Base-by-base conservation (phyloP, 2,888 invertebrate species). In the Polymixis flavicincta region DNA sequence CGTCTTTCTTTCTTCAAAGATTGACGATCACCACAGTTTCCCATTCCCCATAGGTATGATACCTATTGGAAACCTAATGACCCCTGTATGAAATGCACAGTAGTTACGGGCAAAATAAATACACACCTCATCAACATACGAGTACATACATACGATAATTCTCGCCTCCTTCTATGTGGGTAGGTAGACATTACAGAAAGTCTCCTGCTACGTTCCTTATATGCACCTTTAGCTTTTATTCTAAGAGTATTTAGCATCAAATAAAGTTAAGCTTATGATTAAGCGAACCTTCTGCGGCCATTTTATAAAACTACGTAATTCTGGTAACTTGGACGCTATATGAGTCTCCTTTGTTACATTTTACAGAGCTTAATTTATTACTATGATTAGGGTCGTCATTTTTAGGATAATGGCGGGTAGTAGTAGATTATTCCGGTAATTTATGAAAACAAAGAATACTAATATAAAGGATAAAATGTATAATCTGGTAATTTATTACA, bases 361-460 rank as follows among this genome's bases (percentile, higher is more conserved):
- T 83, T 66, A 73, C 67, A 57, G 67, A 28, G 48, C 32, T 75
- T 80, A 78, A 85, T 86, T 82, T 86, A 84, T 86, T 76, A 77
- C 57, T 65, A 65, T 74, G 68, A 83, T 83, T 83, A 83, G 80
- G 86, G 87, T 76, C 80, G 87, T 76, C 74, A 73, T 69, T 78
- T 83, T 74, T 65, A 71, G 71, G 60, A 71, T 68, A 61, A 85
- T 54, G 37, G 60, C 25, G 55, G 69, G 19, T 76, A 70, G 67
- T 73, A 52, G 54, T 70, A 63, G 48, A 78, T 83, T 66, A 78
- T 63, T 67, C 25, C 14, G 25, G 48, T 57, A 76, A 82, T 82
- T 76, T 76, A 65, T 72, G 82, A 8, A 76, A 73, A 83, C 70
- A 76, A 85, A 68, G 69, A 76, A 37, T 61, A 32, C 22, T 70